phyloP scores from a whole-genome alignment of 2,113 vertebrate species.

The Pyrgilauda ruficollis region DNA sequence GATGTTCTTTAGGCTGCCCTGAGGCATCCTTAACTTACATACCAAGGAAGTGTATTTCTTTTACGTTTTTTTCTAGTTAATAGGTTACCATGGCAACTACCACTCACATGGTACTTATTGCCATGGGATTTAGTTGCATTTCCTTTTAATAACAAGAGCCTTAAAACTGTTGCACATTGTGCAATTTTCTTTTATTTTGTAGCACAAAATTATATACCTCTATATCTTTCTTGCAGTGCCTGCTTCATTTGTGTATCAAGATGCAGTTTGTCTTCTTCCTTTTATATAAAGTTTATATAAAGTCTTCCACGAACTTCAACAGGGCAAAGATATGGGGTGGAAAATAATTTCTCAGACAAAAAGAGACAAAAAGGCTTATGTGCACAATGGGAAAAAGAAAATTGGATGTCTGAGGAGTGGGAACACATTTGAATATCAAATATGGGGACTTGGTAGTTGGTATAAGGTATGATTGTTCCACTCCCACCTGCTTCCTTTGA shows the following conservation, averaged over 20 bases:
- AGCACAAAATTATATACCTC: conserved; percentile 11
- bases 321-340: not conserved
- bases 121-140: conserved; percentile 56
- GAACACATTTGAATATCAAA: not conserved
- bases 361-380: not conserved
- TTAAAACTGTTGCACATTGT: conserved; percentile 26
- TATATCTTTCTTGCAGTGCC: not conserved
- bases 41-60: conserved; percentile 32
- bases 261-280: not conserved
- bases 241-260: not conserved
- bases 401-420: not conserved
- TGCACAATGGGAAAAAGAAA: not conserved
- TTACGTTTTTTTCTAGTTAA: conserved; percentile 54
- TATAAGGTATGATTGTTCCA: fast-evolving
- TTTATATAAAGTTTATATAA: not conserved
- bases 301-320: not conserved
- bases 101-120: conserved; percentile 62
- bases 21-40: conserved; percentile 46
- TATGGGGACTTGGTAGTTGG: not conserved
- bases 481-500: not conserved
- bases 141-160: conserved; percentile 65
- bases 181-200: not conserved
- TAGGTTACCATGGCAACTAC: conserved; percentile 73
- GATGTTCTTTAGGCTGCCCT: conserved; percentile 18
- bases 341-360: not conserved